Conservation (phyloP, 2,113 vertebrate species). For the Brachypteracias leptosomus region DNA sequence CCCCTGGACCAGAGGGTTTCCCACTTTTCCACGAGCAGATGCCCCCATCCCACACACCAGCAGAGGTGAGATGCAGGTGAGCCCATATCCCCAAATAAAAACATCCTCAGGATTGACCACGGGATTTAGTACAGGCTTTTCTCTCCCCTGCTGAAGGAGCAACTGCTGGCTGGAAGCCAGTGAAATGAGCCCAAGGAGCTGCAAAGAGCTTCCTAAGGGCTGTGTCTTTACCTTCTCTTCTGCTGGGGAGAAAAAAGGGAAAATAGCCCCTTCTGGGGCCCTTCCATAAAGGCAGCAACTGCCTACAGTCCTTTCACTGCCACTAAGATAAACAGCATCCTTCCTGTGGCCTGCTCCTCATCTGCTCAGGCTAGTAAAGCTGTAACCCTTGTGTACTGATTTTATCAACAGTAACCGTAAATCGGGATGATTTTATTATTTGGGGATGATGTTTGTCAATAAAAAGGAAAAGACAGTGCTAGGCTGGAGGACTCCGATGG, state of each 20-base stretch:
- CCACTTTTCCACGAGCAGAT: accelerated
- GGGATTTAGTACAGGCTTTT: not conserved
- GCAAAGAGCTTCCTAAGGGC: not conserved
- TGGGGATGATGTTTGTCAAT: not conserved
- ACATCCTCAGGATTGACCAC: not conserved
- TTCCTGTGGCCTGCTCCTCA: not conserved
- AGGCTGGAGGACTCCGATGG: not conserved
- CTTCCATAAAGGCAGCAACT: not conserved
- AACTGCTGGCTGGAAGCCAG: not conserved
- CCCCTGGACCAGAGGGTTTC: accelerated
- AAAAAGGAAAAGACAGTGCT: not conserved
- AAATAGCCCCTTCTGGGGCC: not conserved
- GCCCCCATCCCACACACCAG: not conserved
- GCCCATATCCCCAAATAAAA: not conserved
- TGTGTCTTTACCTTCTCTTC: not conserved
- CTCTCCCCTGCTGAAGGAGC: not conserved
- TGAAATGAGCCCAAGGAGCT: accelerated
- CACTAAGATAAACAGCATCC: not conserved
- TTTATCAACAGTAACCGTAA: not conserved
- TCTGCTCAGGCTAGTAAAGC: not conserved
- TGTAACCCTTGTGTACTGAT: not conserved
- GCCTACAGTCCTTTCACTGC: not conserved
- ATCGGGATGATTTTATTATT: not conserved
- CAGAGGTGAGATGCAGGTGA: accelerated
- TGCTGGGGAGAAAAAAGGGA: not conserved